These are phyloP conservation scores for Hanleya hanleyi DNA, from an alignment of 2,888 invertebrate species.

Conservation along the genomic window DNA sequence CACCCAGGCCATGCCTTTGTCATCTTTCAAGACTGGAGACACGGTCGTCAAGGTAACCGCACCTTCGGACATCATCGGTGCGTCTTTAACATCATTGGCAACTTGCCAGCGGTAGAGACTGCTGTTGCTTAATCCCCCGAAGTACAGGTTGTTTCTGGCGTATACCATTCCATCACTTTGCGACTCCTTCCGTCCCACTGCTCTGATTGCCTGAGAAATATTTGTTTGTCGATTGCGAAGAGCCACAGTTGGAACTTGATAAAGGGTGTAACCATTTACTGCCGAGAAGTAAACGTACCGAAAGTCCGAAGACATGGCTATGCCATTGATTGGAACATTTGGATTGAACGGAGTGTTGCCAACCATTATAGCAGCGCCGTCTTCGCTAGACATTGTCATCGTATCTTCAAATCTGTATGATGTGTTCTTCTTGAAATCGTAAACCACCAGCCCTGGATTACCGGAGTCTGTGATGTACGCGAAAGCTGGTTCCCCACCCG, in stretches of 20 bases:
- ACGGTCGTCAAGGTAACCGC: slow-evolving; percentile 8
- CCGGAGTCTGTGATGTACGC: slow-evolving; percentile 55
- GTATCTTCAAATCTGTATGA: slow-evolving; percentile 43
- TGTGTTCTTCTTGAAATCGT: slow-evolving; percentile 40
- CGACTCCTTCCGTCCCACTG: slow-evolving; percentile 46
- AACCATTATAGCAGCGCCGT: no score
- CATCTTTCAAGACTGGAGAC: slow-evolving; percentile 14
- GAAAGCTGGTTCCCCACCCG: slow-evolving; percentile 46
- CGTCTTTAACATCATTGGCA: not conserved
- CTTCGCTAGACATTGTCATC: slow-evolving; percentile 30
- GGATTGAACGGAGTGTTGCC: slow-evolving; percentile 29
- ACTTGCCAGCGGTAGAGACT: slow-evolving; percentile 27
- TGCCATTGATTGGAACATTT: slow-evolving; percentile 47
- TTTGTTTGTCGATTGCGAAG: slow-evolving; percentile 10
- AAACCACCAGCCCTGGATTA: slow-evolving; percentile 40
- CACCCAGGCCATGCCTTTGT: slow-evolving; percentile 25
- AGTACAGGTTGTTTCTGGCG: slow-evolving; percentile 30
- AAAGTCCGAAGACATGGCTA: slow-evolving; percentile 58
- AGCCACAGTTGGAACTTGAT: slow-evolving; percentile 34
- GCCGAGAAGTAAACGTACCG: slow-evolving; percentile 53
- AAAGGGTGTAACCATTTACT: slow-evolving; percentile 45
- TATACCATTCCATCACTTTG: slow-evolving; percentile 39
- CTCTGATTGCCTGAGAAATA: slow-evolving; percentile 40
- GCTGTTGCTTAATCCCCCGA: slow-evolving; percentile 23
- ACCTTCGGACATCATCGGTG: not conserved